Evolutionary conservation across 2,797 vertebrate genomes (phyloP).

Genomic region (Chaunax sp.): DNA sequence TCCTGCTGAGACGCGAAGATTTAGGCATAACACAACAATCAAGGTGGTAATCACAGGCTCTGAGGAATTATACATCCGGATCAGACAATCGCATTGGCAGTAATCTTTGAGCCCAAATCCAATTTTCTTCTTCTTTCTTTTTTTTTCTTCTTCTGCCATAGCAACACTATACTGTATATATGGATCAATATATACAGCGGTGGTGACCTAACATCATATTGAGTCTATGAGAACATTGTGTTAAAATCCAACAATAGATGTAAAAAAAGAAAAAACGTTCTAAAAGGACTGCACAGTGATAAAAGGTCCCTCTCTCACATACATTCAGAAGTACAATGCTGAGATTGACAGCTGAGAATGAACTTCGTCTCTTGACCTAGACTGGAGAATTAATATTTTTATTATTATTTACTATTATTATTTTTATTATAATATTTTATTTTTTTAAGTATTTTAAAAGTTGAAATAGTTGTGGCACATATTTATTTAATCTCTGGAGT

Average conservation of each 20-base stretch:
- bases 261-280: slow-evolving; percentile 30
- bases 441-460: no score
- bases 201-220: slow-evolving; percentile 16
- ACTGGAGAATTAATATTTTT: no score
- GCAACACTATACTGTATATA: slow-evolving; percentile 26
- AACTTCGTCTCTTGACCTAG: no score
- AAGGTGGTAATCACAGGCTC: slow-evolving; percentile 44
- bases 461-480: no score
- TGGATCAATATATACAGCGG: slow-evolving; percentile 32
- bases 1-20: slow-evolving; percentile 48
- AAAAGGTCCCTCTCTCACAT: background rate
- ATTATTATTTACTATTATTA: no score
- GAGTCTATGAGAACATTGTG: slow-evolving; percentile 2
- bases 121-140: slow-evolving; percentile 35
- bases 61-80: slow-evolving; percentile 51
- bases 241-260: slow-evolving; percentile 16
- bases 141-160: slow-evolving; percentile 33
- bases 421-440: no score
- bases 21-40: slow-evolving; percentile 49
- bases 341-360: no score
- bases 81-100: slow-evolving; percentile 49
- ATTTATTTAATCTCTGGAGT: no score
- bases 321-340: no score
- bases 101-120: slow-evolving; percentile 24
- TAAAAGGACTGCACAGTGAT: slow-evolving; percentile 1